A percentile compares a stretch with the other conserved stretches of the same genome.
Conservation (phyloP, 2,888 invertebrate species). For the Drosophila mayaguana region DNA sequence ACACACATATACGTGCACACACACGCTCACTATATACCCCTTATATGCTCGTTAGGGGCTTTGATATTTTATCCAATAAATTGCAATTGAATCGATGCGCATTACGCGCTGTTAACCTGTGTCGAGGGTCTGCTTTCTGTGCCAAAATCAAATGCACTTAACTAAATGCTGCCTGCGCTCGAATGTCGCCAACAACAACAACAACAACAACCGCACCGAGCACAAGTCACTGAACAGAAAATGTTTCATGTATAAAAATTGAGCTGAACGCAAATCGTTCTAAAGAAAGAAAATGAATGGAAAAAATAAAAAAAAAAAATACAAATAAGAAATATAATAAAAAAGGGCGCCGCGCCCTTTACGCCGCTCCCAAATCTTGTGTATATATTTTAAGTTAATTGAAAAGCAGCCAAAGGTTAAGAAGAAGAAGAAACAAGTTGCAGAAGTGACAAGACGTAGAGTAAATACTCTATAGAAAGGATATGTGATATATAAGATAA, state of each 20-base stretch:
- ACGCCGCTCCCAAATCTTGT: slow-evolving; percentile 26
- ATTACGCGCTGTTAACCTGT: slow-evolving; percentile 60
- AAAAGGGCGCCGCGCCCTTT: slow-evolving; percentile 32
- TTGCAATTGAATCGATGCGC: slow-evolving; percentile 54
- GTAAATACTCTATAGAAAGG: background rate
- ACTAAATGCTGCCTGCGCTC: slow-evolving; percentile 63
- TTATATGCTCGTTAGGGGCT: slow-evolving; percentile 35
- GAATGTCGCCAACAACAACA: slow-evolving; percentile 54
- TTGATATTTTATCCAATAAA: slow-evolving; percentile 69
- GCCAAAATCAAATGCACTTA: slow-evolving; percentile 76
- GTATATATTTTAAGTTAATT: slow-evolving; percentile 73
- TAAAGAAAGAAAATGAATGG: background rate
- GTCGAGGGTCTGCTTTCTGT: slow-evolving; percentile 42
- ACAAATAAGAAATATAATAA: background rate
- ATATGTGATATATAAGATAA: too few relatives aligned
- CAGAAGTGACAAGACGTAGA: background rate
- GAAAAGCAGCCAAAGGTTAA: slow-evolving; percentile 52
- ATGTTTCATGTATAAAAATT: slow-evolving; percentile 32
- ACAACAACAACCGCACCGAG: slow-evolving; percentile 28
- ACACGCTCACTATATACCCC: background rate
- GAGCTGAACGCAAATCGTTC: slow-evolving; percentile 49
- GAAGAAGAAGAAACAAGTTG: background rate
- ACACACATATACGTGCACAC: background rate
- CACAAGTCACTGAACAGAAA: slow-evolving; percentile 13
- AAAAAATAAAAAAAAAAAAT: slow-evolving; percentile 12